These are phyloP conservation scores for Tinamus major DNA, from an alignment of 2,797 vertebrate species.

Conservation along the genomic window DNA sequence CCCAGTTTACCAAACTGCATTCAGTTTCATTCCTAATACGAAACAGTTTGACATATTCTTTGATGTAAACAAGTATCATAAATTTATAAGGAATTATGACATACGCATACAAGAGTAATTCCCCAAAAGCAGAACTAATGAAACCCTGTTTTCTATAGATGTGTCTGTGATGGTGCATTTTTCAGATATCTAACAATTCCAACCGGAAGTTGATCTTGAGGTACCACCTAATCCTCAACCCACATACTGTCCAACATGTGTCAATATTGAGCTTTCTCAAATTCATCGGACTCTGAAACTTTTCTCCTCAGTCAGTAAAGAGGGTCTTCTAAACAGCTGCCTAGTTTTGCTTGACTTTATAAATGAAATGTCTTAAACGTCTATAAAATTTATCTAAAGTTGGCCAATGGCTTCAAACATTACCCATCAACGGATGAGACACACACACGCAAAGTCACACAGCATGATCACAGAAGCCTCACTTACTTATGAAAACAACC, in stretches of 20 bases:
- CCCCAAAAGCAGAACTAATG: background rate
- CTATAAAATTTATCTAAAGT: background rate
- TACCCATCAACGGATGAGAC: background rate
- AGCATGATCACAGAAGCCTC: background rate
- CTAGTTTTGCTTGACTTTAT: background rate
- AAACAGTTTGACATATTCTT: background rate
- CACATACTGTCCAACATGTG: background rate
- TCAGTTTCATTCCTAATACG: background rate
- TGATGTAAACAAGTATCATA: background rate
- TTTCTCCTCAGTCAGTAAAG: background rate
- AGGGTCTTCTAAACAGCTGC: background rate
- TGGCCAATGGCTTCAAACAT: background rate
- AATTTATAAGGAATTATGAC: conserved; percentile 12
- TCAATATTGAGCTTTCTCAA: background rate
- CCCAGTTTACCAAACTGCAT: background rate
- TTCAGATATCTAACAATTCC: background rate
- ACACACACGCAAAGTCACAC: background rate
- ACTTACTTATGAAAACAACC: background rate
- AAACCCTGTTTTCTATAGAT: background rate
- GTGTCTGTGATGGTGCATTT: background rate
- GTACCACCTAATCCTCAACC: background rate
- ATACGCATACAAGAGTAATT: background rate
- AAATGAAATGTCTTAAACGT: background rate
- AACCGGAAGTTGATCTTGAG: background rate
- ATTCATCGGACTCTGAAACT: background rate